Percentiles rank a stretch among this genome's conserved stretches.
Evolutionary conservation across 2,888 invertebrate genomes (phyloP).

Genomic region (Limulus polyphemus): DNA sequence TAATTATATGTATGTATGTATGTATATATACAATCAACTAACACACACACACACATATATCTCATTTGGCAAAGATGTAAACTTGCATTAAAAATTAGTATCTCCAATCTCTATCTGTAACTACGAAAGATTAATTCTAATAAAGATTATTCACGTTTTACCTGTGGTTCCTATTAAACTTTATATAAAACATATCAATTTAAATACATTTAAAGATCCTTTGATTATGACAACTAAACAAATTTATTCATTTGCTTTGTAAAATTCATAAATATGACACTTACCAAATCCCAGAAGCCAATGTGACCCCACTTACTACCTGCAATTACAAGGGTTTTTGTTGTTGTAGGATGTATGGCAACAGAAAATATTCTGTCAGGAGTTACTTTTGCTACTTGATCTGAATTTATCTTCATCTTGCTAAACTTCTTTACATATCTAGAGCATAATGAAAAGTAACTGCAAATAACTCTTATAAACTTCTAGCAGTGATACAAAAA

Average conservation of each 20-base stretch:
- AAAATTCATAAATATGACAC: slow-evolving; percentile 13
- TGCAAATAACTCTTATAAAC: no score
- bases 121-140: no score
- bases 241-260: neutral
- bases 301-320: slow-evolving; percentile 38
- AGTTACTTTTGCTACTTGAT: slow-evolving; percentile 34
- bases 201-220: neutral
- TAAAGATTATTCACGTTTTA: no score
- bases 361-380: slow-evolving; percentile 35
- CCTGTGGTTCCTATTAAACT: no score
- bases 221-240: slow-evolving; percentile 4
- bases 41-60: no score
- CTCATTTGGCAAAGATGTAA: no score
- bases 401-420: slow-evolving; percentile 25
- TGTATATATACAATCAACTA: no score
- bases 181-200: no score
- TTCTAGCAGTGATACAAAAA: no score
- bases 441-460: slow-evolving; percentile 1
- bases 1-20: no score
- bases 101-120: no score
- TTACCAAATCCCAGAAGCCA: slow-evolving; percentile 35
- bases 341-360: slow-evolving; percentile 35
- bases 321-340: slow-evolving; percentile 33
- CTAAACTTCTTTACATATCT: slow-evolving; percentile 25
- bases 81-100: no score